Conservation (phyloP, 2,113 vertebrate species). For the Oryzias curvinotus region DNA sequence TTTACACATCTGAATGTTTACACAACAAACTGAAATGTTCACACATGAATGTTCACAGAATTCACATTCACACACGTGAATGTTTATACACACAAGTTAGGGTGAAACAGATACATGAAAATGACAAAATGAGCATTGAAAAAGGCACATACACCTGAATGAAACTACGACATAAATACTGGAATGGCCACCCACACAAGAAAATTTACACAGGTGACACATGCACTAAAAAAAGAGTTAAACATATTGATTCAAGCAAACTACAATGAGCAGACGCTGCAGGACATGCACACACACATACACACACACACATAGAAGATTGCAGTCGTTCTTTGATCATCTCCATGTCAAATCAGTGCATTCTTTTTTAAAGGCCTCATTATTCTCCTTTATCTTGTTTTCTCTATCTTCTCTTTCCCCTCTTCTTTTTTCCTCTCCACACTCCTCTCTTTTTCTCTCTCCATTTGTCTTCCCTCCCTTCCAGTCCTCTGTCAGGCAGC, state of each 20-base stretch:
- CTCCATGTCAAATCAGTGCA: conserved; percentile 63
- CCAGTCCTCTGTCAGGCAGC: conserved; percentile 69
- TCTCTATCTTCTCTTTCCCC: conserved; percentile 13
- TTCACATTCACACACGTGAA: too few species aligned
- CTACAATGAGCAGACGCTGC: not conserved
- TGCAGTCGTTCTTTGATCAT: conserved; percentile 40
- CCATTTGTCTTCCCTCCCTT: conserved; percentile 37
- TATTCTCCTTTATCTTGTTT: conserved; percentile 41
- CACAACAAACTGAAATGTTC: too few species aligned
- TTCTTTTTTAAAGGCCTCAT: conserved; percentile 62
- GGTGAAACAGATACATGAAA: too few species aligned
- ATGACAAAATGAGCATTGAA: too few species aligned
- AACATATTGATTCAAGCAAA: conserved; percentile 13
- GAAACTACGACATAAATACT: not conserved
- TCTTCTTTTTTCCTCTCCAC: conserved; percentile 6
- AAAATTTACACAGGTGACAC: conserved; percentile 24
- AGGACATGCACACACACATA: conserved; percentile 25
- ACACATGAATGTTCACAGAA: too few species aligned
- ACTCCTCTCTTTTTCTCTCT: conserved; percentile 9
- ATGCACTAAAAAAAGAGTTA: conserved; percentile 37
- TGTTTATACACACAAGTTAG: too few species aligned
- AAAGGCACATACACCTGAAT: not conserved
- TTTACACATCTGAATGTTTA: too few species aligned
- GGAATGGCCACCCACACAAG: conserved; percentile 6
- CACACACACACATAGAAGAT: conserved; percentile 28